Conservation (phyloP, 2,888 invertebrate species). For the Gibbula magus region DNA sequence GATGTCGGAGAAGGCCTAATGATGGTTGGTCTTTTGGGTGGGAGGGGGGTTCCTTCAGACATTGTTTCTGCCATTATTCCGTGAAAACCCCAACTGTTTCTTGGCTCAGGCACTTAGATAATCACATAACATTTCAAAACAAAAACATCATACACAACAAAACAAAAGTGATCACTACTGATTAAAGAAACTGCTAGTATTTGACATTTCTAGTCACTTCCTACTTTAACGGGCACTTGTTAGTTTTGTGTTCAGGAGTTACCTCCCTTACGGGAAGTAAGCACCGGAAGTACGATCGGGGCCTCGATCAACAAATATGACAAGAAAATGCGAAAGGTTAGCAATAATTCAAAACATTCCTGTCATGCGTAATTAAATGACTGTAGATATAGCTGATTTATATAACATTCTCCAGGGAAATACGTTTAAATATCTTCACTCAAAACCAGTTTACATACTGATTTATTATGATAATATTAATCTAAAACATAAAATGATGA, state of each 20-base stretch:
- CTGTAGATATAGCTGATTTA: no score
- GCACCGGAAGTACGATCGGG: conserved; percentile 12
- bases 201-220: background rate
- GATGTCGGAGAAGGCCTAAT: conserved; percentile 35
- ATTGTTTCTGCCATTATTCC: conserved; percentile 31
- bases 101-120: background rate
- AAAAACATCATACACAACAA: background rate
- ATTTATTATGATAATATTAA: no score
- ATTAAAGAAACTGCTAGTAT: background rate
- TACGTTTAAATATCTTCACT: no score
- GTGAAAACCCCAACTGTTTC: background rate
- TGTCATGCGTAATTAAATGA: background rate
- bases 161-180: no score
- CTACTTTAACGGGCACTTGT: background rate
- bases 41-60: conserved; percentile 36
- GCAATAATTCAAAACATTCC: background rate
- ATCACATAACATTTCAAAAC: background rate
- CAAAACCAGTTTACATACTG: no score
- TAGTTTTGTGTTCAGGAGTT: conserved; percentile 18
- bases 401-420: no score
- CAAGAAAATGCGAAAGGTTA: conserved; percentile 15
- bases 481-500: no score
- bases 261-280: conserved; percentile 29
- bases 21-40: conserved; percentile 38
- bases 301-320: conserved; percentile 1